Conservation (phyloP, 2,888 invertebrate species). For the Gnatocerus cornutus region DNA sequence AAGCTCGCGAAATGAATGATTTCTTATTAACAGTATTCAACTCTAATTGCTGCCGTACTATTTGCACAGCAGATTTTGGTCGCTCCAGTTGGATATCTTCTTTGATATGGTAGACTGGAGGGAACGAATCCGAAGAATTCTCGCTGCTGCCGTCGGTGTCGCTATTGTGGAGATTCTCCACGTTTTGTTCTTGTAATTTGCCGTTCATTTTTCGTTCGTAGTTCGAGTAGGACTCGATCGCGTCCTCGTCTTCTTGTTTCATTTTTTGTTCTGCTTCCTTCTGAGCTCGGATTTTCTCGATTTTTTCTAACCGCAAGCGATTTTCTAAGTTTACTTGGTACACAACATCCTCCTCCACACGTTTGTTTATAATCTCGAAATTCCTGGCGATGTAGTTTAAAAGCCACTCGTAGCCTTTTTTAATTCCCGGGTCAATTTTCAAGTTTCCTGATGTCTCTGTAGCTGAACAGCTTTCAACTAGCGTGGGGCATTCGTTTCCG, state of each 20-base stretch:
- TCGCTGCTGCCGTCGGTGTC: slow-evolving; percentile 25
- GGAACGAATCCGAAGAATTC: slow-evolving; percentile 61
- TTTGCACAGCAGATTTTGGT: slow-evolving; percentile 68
- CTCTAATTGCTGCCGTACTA: slow-evolving; percentile 67
- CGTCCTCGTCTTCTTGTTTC: slow-evolving; percentile 61
- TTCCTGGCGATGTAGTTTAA: slow-evolving; percentile 79
- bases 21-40: slow-evolving; percentile 58
- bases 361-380: slow-evolving; percentile 77
- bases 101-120: slow-evolving; percentile 60
- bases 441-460: slow-evolving; percentile 72
- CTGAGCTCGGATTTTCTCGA: slow-evolving; percentile 61
- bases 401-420: slow-evolving; percentile 82
- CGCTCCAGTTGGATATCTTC: slow-evolving; percentile 56
- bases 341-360: slow-evolving; percentile 77
- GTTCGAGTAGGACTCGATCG: slow-evolving; percentile 66
- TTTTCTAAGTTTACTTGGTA: slow-evolving; percentile 74
- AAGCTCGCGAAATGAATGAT: slow-evolving; percentile 48
- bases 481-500: slow-evolving; percentile 83
- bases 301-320: slow-evolving; percentile 68
- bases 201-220: slow-evolving; percentile 65
- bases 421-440: slow-evolving; percentile 79
- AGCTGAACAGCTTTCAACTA: slow-evolving; percentile 84
- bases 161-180: slow-evolving; percentile 15
- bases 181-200: slow-evolving; percentile 34
- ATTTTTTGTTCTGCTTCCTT: slow-evolving; percentile 55